phyloP scores from a whole-genome alignment of 1,140 invertebrate species.

The Dolichoris vasculosae region DNA sequence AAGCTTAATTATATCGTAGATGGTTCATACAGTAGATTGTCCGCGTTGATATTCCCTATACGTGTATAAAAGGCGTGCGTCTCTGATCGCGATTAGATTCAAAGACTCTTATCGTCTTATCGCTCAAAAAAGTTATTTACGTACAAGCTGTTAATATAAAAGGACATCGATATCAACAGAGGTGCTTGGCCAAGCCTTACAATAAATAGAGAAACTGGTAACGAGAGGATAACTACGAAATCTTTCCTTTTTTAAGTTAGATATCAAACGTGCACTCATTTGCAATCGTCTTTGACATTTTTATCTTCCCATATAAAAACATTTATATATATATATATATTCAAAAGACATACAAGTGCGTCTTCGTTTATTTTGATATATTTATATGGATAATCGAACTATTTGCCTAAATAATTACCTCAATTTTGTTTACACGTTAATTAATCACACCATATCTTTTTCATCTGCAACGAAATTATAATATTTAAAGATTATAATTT shows the following conservation, averaged over 20 bases:
- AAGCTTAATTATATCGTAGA: not conserved
- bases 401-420: not conserved
- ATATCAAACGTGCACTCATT: not conserved
- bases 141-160: constrained; percentile 64
- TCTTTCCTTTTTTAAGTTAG: not conserved
- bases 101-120: constrained; percentile 59
- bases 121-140: constrained; percentile 59
- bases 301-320: not conserved
- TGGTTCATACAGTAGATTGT: constrained; percentile 2
- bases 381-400: not conserved
- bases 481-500: not conserved
- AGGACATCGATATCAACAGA: constrained; percentile 57
- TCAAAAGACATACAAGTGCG: not conserved
- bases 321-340: not conserved
- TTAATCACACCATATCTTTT: not conserved
- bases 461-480: not conserved
- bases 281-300: constrained; percentile 8
- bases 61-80: not conserved
- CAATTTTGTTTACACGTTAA: not conserved
- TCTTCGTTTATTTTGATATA: not conserved
- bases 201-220: constrained; percentile 57
- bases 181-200: not conserved
- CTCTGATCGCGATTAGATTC: constrained; percentile 58
- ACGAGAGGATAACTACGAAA: not conserved
- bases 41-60: not conserved